phyloP scores from a whole-genome alignment of 1,140 invertebrate species.

The Drosophila elegans region DNA sequence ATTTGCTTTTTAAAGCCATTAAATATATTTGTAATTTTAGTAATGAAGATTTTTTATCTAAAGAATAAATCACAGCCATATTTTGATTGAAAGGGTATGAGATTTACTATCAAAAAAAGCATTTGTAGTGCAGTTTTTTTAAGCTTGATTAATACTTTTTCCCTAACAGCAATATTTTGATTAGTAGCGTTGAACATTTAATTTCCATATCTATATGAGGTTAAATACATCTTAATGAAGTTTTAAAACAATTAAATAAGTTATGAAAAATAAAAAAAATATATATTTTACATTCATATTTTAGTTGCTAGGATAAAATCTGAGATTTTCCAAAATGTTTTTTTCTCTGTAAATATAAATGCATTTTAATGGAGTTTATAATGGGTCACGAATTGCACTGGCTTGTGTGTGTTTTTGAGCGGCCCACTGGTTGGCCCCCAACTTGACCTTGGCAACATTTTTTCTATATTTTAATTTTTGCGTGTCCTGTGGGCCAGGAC shows the following conservation, averaged over 20 bases:
- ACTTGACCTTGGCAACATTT: constrained; percentile 28
- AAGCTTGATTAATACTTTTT: too few species aligned
- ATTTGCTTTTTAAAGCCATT: too few species aligned
- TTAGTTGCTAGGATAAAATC: not conserved
- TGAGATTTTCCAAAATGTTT: not conserved
- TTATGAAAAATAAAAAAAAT: too few species aligned
- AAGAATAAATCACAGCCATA: not conserved
- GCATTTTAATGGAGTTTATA: constrained; percentile 21
- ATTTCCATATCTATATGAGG: too few species aligned
- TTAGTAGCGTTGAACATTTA: too few species aligned
- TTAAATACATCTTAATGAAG: too few species aligned
- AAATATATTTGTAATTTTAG: too few species aligned
- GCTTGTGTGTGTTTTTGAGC: constrained; percentile 10
- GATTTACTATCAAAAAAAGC: constrained; percentile 9
- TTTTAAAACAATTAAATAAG: too few species aligned
- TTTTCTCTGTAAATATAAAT: constrained; percentile 12
- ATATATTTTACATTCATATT: too few species aligned
- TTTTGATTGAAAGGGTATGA: too few species aligned
- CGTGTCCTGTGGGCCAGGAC: constrained; percentile 13
- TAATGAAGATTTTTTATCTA: too few species aligned
- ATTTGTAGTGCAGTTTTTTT: not conserved
- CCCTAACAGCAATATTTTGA: too few species aligned
- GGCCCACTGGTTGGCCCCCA: constrained; percentile 14
- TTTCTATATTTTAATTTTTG: constrained; percentile 27
- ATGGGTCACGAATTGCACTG: constrained; percentile 25